Conservation (phyloP, 1,140 invertebrate species). For the Drosophila equinoxialis region DNA sequence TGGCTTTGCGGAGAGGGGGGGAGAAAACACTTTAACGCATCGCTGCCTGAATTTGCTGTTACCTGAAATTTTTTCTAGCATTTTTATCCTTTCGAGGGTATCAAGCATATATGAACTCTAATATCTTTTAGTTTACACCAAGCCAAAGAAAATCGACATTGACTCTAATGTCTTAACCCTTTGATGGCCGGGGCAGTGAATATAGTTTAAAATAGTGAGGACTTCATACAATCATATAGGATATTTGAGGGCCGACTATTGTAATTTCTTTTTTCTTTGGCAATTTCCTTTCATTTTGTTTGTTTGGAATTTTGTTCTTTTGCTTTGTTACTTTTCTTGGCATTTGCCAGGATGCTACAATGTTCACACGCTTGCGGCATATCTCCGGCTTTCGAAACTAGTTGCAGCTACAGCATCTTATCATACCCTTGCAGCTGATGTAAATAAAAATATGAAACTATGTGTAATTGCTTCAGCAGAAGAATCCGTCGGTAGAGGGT, state of each 20-base stretch:
- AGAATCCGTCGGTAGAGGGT: not conserved
- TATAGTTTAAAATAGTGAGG: too few relatives aligned
- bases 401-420: too few relatives aligned
- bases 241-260: not conserved
- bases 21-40: slow-evolving; percentile 41
- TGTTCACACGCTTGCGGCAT: slow-evolving; percentile 57
- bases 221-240: not conserved
- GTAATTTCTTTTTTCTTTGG: not conserved
- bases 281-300: not conserved
- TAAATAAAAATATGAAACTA: too few relatives aligned
- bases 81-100: slow-evolving; percentile 2
- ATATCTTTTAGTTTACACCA: too few relatives aligned
- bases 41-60: slow-evolving; percentile 19
- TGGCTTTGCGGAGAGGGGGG: not conserved
- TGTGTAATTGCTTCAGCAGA: too few relatives aligned
- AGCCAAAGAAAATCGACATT: too few relatives aligned
- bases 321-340: slow-evolving; percentile 31
- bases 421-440: too few relatives aligned
- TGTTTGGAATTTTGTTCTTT: not conserved
- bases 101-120: not conserved
- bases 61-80: not conserved
- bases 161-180: too few relatives aligned
- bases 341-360: slow-evolving; percentile 38
- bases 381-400: slow-evolving; percentile 6
- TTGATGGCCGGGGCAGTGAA: too few relatives aligned